Evolutionary conservation across 2,113 vertebrate genomes (phyloP).

Genomic region (Electrona antarctica): DNA sequence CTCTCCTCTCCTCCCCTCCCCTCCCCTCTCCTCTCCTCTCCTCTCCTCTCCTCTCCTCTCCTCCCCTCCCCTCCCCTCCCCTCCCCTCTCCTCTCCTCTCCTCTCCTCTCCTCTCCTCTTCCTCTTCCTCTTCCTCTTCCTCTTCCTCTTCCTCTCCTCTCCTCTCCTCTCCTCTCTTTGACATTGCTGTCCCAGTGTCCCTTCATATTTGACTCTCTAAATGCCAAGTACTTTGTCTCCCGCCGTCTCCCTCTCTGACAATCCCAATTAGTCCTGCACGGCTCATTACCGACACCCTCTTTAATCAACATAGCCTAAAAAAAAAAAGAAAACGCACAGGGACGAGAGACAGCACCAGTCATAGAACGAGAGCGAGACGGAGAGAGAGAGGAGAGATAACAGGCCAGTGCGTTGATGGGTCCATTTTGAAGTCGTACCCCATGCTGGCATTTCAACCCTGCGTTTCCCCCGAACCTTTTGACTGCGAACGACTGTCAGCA

Average conservation of each 20-base stretch:
- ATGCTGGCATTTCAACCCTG: slow-evolving; percentile 42
- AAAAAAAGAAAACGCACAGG: not conserved
- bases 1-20: not conserved
- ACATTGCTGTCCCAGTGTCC: not conserved
- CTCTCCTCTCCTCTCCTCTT: not conserved
- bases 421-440: slow-evolving; percentile 46
- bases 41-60: no score
- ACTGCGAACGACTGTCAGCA: slow-evolving; percentile 48
- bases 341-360: no score
- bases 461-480: slow-evolving; percentile 37
- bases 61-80: no score
- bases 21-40: no score
- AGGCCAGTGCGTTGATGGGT: slow-evolving; percentile 32
- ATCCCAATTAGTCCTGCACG: slow-evolving; percentile 59
- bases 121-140: no score
- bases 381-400: slow-evolving; percentile 13
- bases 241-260: slow-evolving; percentile 54
- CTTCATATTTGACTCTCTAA: slow-evolving; percentile 48
- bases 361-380: no score
- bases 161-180: no score
- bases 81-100: no score
- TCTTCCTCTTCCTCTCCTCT: no score
- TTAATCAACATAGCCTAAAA: slow-evolving; percentile 51
- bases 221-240: slow-evolving; percentile 47
- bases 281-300: slow-evolving; percentile 57